phyloP scores from a whole-genome alignment of 2,888 invertebrate species.

The Ophion ellenae region DNA sequence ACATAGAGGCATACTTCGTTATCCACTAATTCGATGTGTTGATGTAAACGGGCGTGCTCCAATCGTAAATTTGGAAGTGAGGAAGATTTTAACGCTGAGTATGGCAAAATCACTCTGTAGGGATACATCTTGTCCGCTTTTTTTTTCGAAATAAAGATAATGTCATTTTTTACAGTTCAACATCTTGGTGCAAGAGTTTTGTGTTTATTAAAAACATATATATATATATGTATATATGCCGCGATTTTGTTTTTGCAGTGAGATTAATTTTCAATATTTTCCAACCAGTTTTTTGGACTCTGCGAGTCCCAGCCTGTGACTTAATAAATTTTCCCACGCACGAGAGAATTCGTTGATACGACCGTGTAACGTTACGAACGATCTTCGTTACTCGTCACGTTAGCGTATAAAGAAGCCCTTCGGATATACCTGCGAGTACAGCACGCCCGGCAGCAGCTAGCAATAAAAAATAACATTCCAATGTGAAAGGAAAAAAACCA shows the following conservation, averaged over 20 bases:
- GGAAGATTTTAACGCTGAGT: conserved; percentile 59
- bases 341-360: conserved; percentile 33
- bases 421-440: conserved; percentile 69
- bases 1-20: conserved; percentile 80
- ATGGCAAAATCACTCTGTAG: conserved; percentile 57
- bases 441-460: conserved; percentile 80
- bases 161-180: conserved; percentile 54
- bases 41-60: conserved; percentile 80
- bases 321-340: conserved; percentile 54
- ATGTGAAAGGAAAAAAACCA: conserved; percentile 67
- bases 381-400: conserved; percentile 35
- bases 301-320: conserved; percentile 57
- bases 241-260: not conserved
- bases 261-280: not conserved
- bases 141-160: conserved; percentile 17
- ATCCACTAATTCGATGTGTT: conserved; percentile 81
- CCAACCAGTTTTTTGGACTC: conserved; percentile 39
- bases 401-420: conserved; percentile 22
- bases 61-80: conserved; percentile 71
- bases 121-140: conserved; percentile 43
- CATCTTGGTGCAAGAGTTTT: conserved; percentile 58
- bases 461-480: conserved; percentile 75
- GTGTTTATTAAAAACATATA: not conserved
- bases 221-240: too few species aligned
- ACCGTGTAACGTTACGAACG: conserved; percentile 29